Evolutionary conservation across 2,888 invertebrate species (phyloP).

Genomic region (Gisinianus flammeolus): DNA sequence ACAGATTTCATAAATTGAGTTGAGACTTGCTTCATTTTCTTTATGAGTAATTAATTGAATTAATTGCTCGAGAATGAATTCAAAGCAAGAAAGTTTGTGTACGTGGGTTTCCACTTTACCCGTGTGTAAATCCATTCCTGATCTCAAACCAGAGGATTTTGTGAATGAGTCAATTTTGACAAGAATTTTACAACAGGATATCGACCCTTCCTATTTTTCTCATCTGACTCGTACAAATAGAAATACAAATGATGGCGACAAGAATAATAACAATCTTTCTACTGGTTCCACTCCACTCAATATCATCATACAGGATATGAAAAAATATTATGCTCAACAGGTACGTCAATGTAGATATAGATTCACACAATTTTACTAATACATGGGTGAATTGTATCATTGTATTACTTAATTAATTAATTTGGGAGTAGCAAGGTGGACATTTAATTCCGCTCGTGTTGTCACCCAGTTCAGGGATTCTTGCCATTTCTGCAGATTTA

Average conservation of each 20-base stretch:
- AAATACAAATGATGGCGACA: constrained; percentile 38
- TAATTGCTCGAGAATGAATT: no score
- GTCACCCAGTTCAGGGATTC: not conserved
- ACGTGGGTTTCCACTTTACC: constrained; percentile 54
- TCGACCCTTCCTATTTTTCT: constrained; percentile 53
- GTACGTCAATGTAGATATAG: constrained; percentile 32
- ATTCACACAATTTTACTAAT: not conserved
- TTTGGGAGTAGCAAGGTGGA: constrained; percentile 44
- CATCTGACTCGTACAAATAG: constrained; percentile 47
- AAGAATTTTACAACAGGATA: constrained; percentile 53
- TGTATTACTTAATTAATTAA: constrained; percentile 33
- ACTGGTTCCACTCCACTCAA: not conserved
- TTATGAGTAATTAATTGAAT: no score
- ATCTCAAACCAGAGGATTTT: constrained; percentile 52
- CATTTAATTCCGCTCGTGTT: not conserved
- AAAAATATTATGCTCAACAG: constrained; percentile 55
- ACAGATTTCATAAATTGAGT: no score
- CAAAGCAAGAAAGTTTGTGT: constrained; percentile 55
- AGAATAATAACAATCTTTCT: not conserved
- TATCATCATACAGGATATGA: constrained; percentile 52
- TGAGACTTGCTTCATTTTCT: no score
- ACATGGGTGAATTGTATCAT: constrained; percentile 46
- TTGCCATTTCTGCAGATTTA: constrained; percentile 66
- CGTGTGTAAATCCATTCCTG: constrained; percentile 42
- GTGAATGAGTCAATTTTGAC: constrained; percentile 55